Evolutionary conservation across 2,888 invertebrate genomes (phyloP), one percentile per base, ranked within the genome.

Genomic region (Polymixis lichenea): DNA sequence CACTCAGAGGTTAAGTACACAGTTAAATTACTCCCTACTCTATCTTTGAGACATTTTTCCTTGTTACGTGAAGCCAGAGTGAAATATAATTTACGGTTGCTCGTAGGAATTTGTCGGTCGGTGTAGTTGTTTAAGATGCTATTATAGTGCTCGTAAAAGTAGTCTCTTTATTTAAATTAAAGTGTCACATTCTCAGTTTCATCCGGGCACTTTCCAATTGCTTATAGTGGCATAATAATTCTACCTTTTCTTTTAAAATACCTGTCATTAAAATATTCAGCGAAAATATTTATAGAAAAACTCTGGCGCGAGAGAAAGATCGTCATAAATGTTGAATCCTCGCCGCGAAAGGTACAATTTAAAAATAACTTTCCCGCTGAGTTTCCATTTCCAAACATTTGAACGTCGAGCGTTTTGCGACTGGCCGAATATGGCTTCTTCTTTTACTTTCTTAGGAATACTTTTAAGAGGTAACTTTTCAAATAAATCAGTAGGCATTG

Each of bases 401-500:
- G 83, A 86, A 89, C 83, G 85, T 81, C 78, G 78, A 88, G 86
- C 89, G 87, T 91, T 93, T 91, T 91, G 90, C 85, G 88, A 90
- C 86, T 90, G 90, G 89, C 92, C 89, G 89, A 94, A 92, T 92
- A 91, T 93, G 90, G 91, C 91, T 89, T 89, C 91, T 90, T 89
- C 83, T 80, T 84, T 75, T 84, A 84, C 82, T 84, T 87, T 88
- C 90, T 89, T 88, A 86, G 83, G 80, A 83, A 89, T 88, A 92
- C 89, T 92, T 93, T 92, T 90, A 91, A 91, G 90, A 91, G 90
- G 90, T 89, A 94, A 95, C 93, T 95, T 95, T 95, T 92, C 93
- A 93, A 92, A 95, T 95, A 95, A 95, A 95, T 95, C 95, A 94
- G 93, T 92, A 92, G 92, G 91, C 92, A 92, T 90, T 92, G 92